phyloP scores from a whole-genome alignment of 2,888 invertebrate genomes.

The Eilema depressum region DNA sequence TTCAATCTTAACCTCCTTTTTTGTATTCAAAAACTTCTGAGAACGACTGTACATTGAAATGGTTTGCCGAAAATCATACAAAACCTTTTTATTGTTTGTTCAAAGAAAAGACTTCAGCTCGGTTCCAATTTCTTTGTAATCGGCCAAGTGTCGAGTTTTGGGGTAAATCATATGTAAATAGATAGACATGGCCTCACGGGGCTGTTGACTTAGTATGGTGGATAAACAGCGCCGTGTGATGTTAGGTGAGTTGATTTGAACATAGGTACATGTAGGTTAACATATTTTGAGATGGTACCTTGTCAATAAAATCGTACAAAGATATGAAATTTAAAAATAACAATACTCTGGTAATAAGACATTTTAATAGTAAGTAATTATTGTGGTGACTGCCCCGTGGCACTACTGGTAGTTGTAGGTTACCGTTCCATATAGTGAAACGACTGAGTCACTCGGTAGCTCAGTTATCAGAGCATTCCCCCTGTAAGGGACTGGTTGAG shows the following conservation, averaged over 20 bases:
- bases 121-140: conserved; percentile 53
- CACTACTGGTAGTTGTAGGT: too few species aligned
- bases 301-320: conserved; percentile 33
- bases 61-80: conserved; percentile 44
- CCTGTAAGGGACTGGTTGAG: too few species aligned
- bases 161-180: conserved; percentile 52
- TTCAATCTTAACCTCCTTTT: too few species aligned
- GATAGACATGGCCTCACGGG: conserved; percentile 13
- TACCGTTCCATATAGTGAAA: too few species aligned
- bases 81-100: conserved; percentile 43
- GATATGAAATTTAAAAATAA: background rate
- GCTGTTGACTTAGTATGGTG: conserved; percentile 42
- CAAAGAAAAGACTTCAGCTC: conserved; percentile 41
- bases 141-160: conserved; percentile 37
- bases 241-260: conserved; percentile 29
- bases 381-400: too few species aligned
- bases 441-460: too few species aligned
- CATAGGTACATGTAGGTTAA: conserved; percentile 28
- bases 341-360: background rate
- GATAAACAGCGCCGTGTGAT: conserved; percentile 34
- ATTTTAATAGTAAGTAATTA: too few species aligned
- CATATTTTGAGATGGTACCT: conserved; percentile 25
- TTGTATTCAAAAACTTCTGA: too few species aligned
- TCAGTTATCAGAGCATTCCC: too few species aligned
- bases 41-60: conserved; percentile 26